These are phyloP conservation scores for Luehdorfia chinensis DNA, from an alignment of 1,140 invertebrate species.

Conservation along the genomic window DNA sequence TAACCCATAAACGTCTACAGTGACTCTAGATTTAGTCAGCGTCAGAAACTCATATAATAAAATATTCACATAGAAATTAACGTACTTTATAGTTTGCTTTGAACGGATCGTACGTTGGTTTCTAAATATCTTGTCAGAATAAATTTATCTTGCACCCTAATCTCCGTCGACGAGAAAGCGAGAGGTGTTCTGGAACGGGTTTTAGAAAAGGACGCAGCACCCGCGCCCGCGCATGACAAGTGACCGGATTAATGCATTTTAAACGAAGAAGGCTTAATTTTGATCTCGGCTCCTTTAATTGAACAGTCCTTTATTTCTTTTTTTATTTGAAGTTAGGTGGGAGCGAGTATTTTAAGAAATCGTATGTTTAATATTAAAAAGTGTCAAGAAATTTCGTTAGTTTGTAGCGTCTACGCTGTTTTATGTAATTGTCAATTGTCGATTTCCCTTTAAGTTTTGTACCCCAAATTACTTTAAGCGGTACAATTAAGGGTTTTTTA, in stretches of 20 bases:
- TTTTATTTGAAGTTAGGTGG: constrained; percentile 30
- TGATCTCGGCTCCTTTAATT: constrained; percentile 68
- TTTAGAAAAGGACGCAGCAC: constrained; percentile 53
- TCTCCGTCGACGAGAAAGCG: constrained; percentile 51
- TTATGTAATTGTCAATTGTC: no score
- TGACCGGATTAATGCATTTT: constrained; percentile 75
- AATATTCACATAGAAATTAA: constrained; percentile 36
- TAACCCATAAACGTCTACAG: no score
- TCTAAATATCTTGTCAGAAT: constrained; percentile 51
- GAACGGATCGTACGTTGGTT: constrained; percentile 24
- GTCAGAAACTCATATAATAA: no score
- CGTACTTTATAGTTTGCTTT: constrained; percentile 21
- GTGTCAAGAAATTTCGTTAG: no score
- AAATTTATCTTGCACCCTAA: constrained; percentile 46
- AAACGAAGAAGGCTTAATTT: constrained; percentile 74
- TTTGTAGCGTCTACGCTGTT: no score
- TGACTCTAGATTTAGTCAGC: no score
- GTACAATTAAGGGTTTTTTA: no score
- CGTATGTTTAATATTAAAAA: no score
- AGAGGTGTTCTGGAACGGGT: constrained; percentile 56
- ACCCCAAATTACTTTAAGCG: no score
- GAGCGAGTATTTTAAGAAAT: constrained; percentile 3
- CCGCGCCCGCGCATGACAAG: constrained; percentile 62
- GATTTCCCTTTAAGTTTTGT: no score
- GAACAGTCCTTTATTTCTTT: constrained; percentile 52